Percentiles rank a stretch among this genome's conserved stretches.
Evolutionary conservation across 53 echinoderm and acorn worm genomes (phyloP).

Genomic region (Echinarachnius parma): DNA sequence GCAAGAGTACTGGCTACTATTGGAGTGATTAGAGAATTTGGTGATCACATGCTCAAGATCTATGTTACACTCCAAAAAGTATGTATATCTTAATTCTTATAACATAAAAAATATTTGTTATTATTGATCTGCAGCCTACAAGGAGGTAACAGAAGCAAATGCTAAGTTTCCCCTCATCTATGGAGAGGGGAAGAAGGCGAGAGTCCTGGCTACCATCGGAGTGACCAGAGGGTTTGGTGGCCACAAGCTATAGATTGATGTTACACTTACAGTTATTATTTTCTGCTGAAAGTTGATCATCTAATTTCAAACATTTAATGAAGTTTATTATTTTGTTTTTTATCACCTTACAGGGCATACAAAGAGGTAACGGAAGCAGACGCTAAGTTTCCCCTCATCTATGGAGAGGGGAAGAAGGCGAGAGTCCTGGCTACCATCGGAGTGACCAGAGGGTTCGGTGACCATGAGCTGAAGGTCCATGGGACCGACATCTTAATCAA

Average conservation of each 20-base stretch:
- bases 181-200: constrained; percentile 94
- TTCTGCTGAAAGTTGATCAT: too few relatives aligned
- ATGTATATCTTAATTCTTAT: too few relatives aligned
- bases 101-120: too few relatives aligned
- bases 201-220: constrained; percentile 92
- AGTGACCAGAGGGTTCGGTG: constrained; percentile 94
- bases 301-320: too few relatives aligned
- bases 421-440: constrained; percentile 93
- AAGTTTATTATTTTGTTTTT: too few relatives aligned
- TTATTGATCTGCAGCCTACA: too few relatives aligned
- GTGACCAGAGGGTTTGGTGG: constrained; percentile 96
- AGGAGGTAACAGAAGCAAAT: constrained; percentile 82
- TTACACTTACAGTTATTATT: too few relatives aligned
- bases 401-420: constrained; percentile 95
- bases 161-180: constrained; percentile 85
- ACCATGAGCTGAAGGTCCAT: constrained; percentile 94
- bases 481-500: constrained; percentile 92
- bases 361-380: constrained; percentile 88
- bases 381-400: constrained; percentile 82
- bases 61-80: too few relatives aligned
- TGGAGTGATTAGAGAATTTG: too few relatives aligned
- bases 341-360: constrained; percentile 61
- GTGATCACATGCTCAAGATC: too few relatives aligned
- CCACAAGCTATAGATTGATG: too few relatives aligned
- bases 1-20: too few relatives aligned